A percentile compares a stretch with the other conserved stretches of the same genome.
Evolutionary conservation across 2,888 invertebrate species (phyloP).

Genomic region (Stenurella melanura): DNA sequence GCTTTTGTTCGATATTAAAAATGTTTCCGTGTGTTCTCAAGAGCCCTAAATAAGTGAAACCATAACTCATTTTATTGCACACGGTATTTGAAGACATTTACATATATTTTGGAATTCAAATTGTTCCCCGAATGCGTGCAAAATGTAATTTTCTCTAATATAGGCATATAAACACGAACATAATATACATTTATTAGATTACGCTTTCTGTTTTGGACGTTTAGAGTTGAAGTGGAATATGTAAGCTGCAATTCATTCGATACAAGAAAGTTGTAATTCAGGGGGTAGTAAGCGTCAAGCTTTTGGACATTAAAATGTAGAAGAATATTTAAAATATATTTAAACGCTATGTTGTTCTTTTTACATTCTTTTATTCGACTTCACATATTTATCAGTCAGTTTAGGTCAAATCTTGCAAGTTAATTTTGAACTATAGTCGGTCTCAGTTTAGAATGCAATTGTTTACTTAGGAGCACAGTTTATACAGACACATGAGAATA

Average conservation of each 20-base stretch:
- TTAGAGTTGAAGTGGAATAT: neutral
- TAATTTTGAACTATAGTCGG: too few relatives aligned
- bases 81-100: constrained; percentile 44
- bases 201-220: neutral
- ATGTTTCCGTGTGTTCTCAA: constrained; percentile 9
- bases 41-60: constrained; percentile 33
- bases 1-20: constrained; percentile 1
- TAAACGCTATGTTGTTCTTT: too few relatives aligned
- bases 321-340: too few relatives aligned
- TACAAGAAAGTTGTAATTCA: neutral
- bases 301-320: too few relatives aligned
- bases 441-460: too few relatives aligned
- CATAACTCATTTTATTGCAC: constrained; percentile 41
- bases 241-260: neutral
- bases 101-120: constrained; percentile 51
- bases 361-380: too few relatives aligned
- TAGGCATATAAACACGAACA: constrained; percentile 13
- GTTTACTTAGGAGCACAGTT: too few relatives aligned
- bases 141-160: constrained; percentile 3
- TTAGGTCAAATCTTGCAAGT: too few relatives aligned
- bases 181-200: constrained; percentile 6
- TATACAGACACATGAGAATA: too few relatives aligned
- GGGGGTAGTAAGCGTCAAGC: too few relatives aligned
- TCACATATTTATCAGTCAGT: too few relatives aligned
- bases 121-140: constrained; percentile 13